These are phyloP conservation scores for Eriocheir sinensis DNA, from an alignment of 1,140 invertebrate genomes.

Conservation along the genomic window DNA sequence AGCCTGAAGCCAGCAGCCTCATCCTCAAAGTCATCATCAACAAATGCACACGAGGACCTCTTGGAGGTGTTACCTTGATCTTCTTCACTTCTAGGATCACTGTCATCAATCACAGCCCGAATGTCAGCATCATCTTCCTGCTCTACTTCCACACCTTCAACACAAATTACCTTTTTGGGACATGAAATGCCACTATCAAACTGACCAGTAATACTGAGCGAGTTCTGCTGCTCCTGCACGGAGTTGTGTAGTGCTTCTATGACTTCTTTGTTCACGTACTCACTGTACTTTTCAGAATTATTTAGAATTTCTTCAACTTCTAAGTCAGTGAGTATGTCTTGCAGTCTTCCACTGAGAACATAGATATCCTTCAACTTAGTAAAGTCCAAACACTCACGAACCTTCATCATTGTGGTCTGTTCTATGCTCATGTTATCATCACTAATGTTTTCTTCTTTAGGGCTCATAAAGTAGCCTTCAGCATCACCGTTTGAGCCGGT, in stretches of 20 bases:
- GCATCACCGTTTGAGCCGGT: slow-evolving; percentile 30
- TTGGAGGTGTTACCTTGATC: slow-evolving; percentile 41
- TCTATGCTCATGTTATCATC: slow-evolving; percentile 79
- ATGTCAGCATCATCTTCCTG: slow-evolving; percentile 41
- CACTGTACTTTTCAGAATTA: slow-evolving; percentile 80
- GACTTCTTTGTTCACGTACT: slow-evolving; percentile 80
- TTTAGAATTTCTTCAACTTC: slow-evolving; percentile 82
- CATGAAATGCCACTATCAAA: slow-evolving; percentile 74
- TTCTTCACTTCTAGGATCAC: not conserved
- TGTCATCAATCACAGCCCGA: slow-evolving; percentile 67
- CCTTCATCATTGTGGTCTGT: slow-evolving; percentile 80
- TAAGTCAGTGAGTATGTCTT: slow-evolving; percentile 80
- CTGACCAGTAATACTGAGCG: slow-evolving; percentile 7
- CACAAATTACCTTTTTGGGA: slow-evolving; percentile 64
- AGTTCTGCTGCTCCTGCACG: slow-evolving; percentile 69
- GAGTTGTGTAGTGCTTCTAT: slow-evolving; percentile 80
- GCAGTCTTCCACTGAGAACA: slow-evolving; percentile 81
- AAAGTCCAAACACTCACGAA: slow-evolving; percentile 80
- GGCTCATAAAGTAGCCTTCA: slow-evolving; percentile 58
- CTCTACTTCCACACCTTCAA: slow-evolving; percentile 64
- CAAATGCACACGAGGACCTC: slow-evolving; percentile 7
- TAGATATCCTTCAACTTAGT: slow-evolving; percentile 81
- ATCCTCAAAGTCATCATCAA: slow-evolving; percentile 44
- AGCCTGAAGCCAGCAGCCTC: slow-evolving; percentile 68
- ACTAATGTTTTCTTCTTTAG: slow-evolving; percentile 54